Base-by-base conservation (phyloP, 2,113 vertebrate species). In the Psephotus haematonotus region DNA sequence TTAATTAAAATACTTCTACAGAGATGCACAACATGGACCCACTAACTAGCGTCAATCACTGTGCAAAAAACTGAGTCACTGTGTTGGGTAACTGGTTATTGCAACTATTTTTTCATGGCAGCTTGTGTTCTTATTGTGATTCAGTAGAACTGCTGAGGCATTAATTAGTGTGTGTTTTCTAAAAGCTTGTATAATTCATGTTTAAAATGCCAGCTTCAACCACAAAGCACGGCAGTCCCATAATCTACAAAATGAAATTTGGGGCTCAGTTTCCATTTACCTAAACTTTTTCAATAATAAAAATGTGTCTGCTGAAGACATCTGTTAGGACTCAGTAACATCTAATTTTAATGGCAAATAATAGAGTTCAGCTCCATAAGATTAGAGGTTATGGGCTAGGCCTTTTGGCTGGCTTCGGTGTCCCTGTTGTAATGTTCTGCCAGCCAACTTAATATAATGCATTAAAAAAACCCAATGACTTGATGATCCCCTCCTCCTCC, bases 281-380 rank as follows among this genome's bases (percentile, higher is more conserved):
- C 97, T 98, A 98, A 98, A 96, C 80, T 97, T 97, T 87, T 95
- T 95, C 92, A 96, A 88, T 96, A 98, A 97, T 98, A 97, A 98
- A 97, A 97, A 92, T 76, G 29, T 88, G 95, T 96, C 97, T 97
- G 94, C 94, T 93, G 96, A 97, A 97, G 97, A 98, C 98, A 98
- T 98, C 98, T 98, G 98, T 97, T 98, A 98, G 88, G 96, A 96
- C 93, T 96, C 92, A 59, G 95, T 97, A 98, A 97, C 98, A 97
- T 97, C 96, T 98, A 98, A 98, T 98, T 98, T 98, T 97, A 98
- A 97, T 96, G 88, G 95, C 92, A 98, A 98, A 98, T 98, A 98
- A 98, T 88, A 98, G 96, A 98, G 97, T 98, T 98, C 97, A 98
- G 96, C 97, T 97, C 92, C 96, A 29, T 92, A 96, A 98, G 98